phyloP scores from a whole-genome alignment of 2,888 invertebrate genomes.

The Macrosoma leucophasiata region DNA sequence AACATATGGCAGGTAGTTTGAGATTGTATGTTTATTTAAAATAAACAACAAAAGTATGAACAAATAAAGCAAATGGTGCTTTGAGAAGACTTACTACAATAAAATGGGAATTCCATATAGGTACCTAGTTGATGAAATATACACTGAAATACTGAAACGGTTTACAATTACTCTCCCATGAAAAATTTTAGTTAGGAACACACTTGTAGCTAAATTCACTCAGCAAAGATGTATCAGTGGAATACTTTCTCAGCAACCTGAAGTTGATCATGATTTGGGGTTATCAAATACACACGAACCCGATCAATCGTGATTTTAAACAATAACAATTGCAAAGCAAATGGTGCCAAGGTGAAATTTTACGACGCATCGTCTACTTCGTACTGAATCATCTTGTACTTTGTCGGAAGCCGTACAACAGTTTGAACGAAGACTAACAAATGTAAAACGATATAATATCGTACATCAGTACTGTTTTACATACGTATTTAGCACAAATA shows the following conservation, averaged over 20 bases:
- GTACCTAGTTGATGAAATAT: constrained; percentile 19
- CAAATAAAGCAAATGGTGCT: no score
- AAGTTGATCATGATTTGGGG: no score
- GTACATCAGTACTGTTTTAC: no score
- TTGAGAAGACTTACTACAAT: constrained; percentile 60
- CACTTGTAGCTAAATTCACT: constrained; percentile 54
- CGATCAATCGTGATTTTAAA: constrained; percentile 30
- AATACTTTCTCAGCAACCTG: no score
- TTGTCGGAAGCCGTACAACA: constrained; percentile 7
- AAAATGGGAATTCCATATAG: constrained; percentile 50
- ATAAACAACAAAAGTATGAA: no score
- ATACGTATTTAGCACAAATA: constrained; percentile 27
- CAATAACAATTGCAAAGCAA: constrained; percentile 32
- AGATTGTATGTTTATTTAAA: no score
- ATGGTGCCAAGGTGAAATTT: constrained; percentile 7
- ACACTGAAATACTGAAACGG: constrained; percentile 19
- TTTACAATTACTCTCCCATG: constrained; percentile 48
- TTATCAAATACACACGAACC: constrained; percentile 34
- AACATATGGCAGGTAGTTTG: no score
- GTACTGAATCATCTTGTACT: no score
- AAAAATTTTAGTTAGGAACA: constrained; percentile 42
- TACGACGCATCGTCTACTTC: no score
- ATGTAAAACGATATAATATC: no score
- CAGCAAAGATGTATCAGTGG: constrained; percentile 30
- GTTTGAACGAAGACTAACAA: constrained; percentile 11